These are phyloP conservation scores for Dascyllus trimaculatus DNA, from an alignment of 2,113 vertebrate species.

Conservation along the genomic window DNA sequence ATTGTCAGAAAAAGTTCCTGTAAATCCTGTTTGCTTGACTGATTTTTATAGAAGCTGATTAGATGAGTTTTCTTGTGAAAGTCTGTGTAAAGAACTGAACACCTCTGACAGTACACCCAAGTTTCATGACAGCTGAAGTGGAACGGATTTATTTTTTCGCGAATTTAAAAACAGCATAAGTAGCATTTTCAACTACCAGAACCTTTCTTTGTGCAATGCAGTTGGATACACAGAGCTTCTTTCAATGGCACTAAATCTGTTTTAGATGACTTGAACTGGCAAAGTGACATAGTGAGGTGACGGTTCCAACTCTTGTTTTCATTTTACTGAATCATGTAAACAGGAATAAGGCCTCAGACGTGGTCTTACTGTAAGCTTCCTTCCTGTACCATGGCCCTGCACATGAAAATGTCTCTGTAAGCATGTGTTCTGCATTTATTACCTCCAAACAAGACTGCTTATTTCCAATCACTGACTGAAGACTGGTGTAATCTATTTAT, in stretches of 20 bases:
- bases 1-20: slow-evolving; percentile 6
- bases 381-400: slow-evolving; percentile 54
- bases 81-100: slow-evolving; percentile 7
- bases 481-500: slow-evolving; percentile 67
- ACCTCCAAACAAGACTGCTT: slow-evolving; percentile 69
- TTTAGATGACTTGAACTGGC: slow-evolving; percentile 14
- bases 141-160: slow-evolving; percentile 4
- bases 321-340: slow-evolving; percentile 34
- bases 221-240: background rate
- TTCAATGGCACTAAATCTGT: background rate
- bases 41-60: slow-evolving; percentile 4
- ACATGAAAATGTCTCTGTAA: slow-evolving; percentile 67
- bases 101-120: background rate
- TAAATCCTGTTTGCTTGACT: slow-evolving; percentile 27
- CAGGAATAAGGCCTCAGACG: slow-evolving; percentile 28
- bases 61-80: slow-evolving; percentile 2
- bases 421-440: slow-evolving; percentile 78
- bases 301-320: background rate
- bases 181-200: slow-evolving; percentile 50
- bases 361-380: slow-evolving; percentile 35
- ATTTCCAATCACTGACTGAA: slow-evolving; percentile 58
- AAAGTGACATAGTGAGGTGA: background rate
- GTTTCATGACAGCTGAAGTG: background rate
- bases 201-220: slow-evolving; percentile 28
- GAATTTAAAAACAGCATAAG: slow-evolving; percentile 32